Conservation (phyloP, 2,888 invertebrate species). For the Eledona agricola region DNA sequence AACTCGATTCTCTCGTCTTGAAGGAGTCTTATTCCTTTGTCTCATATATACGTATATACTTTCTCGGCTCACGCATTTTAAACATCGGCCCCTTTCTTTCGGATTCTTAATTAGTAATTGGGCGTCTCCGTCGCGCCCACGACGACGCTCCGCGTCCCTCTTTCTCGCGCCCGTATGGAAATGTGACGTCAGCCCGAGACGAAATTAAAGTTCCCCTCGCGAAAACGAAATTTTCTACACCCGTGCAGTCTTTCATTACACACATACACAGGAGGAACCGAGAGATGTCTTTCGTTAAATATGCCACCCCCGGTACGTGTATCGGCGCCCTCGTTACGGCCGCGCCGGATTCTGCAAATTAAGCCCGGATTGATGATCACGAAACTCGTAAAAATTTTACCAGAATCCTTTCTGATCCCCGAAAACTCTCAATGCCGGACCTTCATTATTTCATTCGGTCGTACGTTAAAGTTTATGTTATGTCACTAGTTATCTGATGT, state of each 20-base stretch:
- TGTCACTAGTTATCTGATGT: no score
- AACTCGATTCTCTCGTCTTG: conserved; percentile 60
- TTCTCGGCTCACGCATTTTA: conserved; percentile 64
- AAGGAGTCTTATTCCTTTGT: conserved; percentile 63
- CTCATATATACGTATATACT: conserved; percentile 61
- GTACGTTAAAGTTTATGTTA: no score
- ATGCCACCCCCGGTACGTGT: conserved; percentile 49
- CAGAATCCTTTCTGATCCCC: no score
- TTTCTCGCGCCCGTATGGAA: conserved; percentile 64
- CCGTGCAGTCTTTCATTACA: conserved; percentile 64
- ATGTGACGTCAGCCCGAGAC: conserved; percentile 62
- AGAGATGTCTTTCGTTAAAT: conserved; percentile 58
- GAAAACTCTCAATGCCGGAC: no score
- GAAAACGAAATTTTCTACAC: conserved; percentile 64
- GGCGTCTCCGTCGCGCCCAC: conserved; percentile 61
- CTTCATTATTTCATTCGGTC: no score
- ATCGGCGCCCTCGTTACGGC: conserved; percentile 45
- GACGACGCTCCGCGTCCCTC: conserved; percentile 64
- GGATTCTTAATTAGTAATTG: conserved; percentile 76
- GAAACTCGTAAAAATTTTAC: no score
- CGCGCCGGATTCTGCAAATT: conserved; percentile 10
- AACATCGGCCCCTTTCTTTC: conserved; percentile 70
- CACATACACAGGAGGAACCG: conserved; percentile 55
- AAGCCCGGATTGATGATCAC: no score
- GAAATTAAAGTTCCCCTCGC: conserved; percentile 61